phyloP scores from a whole-genome alignment of 2,113 vertebrate genomes.

The Brachyhypopomus gauderio region DNA sequence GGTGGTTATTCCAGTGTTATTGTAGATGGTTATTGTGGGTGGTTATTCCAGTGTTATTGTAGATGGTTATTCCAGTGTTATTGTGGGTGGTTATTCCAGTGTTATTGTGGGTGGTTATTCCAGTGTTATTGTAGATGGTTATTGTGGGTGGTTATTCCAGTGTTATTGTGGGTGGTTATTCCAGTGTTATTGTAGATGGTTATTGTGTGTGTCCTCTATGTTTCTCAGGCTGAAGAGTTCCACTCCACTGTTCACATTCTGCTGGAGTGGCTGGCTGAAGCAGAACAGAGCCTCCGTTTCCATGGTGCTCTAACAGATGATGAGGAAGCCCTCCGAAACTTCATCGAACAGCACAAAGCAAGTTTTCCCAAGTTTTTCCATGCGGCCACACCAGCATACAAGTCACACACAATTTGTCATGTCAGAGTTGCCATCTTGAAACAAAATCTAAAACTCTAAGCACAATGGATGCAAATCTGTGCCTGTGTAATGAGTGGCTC shows the following conservation, averaged over 20 bases:
- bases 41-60: no score
- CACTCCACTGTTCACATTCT: conserved; percentile 93
- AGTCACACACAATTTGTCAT: neutral
- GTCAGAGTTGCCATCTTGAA: neutral
- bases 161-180: neutral
- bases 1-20: neutral
- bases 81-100: neutral
- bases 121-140: neutral
- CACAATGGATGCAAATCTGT: neutral
- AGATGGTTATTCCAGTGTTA: no score
- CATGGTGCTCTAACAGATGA: conserved; percentile 93
- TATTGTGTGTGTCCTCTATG: neutral
- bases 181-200: neutral
- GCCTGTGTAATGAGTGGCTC: neutral
- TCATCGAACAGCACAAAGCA: conserved; percentile 94
- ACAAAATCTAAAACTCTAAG: neutral
- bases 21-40: no score
- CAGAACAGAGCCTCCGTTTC: conserved; percentile 93
- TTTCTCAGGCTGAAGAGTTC: conserved; percentile 91
- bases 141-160: neutral
- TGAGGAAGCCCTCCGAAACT: conserved; percentile 84
- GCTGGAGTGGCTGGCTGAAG: conserved; percentile 96
- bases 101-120: neutral
- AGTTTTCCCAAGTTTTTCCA: conserved; percentile 56
- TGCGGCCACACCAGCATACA: neutral